Evolutionary conservation across 2,113 vertebrate genomes (phyloP), one percentile per base, ranked within the genome.

Genomic region (Spheniscus mendiculus): DNA sequence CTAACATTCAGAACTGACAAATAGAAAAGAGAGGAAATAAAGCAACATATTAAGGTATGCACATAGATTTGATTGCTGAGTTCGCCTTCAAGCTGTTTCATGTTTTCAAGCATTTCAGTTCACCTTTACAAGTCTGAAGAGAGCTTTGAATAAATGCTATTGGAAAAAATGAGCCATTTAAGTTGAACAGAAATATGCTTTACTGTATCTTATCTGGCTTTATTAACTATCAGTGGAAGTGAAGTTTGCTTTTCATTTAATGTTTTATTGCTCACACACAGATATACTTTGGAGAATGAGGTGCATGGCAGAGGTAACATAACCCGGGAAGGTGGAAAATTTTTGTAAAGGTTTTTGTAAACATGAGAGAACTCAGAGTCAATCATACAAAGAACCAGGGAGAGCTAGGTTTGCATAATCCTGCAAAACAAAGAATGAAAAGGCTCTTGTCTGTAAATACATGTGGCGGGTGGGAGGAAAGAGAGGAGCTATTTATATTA

Each of bases 201-300:
- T 83, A 69, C 44, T 53, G 32, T 81, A 73, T 93, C 89, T 96
- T 96, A 96, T 96, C 87, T 94, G 55, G 32, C 63, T 96, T 90
- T 90, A 66, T 47, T 81, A 72, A 72, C 73, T 93, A 91, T 85
- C 87, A 83, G 45, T 73, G 18, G 55, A 88, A 74, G 71, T 44
- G 30, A 87, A 90, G 53, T 94, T 96, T 96, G 71, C 73, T 78
- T 96, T 93, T 63, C 79, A 52, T 90, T 95, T 89, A 82, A 83
- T 47, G 38, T 87, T 93, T 91, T 85, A 50, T 83, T 42, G 7
- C 38, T 91, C 71, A 79, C 56, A 53, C 49, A 62, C 2, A 91
- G 78, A 80, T 88, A 62, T 15, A 21, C 42, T 83, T 55, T 63
- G 84, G 53, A 96, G 94, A 59, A 21, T 25, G 72, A 78, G 67